These are phyloP conservation scores for Ephydatia muelleri DNA, from an alignment of 37 sponge, comb jelly and placozoan species.

Conservation along the genomic window DNA sequence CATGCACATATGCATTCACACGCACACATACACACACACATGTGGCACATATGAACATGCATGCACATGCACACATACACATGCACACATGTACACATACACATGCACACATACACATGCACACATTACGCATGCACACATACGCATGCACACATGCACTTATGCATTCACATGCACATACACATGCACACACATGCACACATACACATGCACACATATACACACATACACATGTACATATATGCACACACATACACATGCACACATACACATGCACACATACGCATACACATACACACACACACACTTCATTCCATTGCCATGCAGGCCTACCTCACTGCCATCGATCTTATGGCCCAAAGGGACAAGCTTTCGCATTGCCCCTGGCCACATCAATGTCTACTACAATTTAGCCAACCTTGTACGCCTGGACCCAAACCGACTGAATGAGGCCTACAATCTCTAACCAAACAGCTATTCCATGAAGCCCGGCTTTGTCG, in stretches of 20 bases:
- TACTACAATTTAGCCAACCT: slow-evolving; percentile 90
- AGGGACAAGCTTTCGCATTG: slow-evolving; percentile 70
- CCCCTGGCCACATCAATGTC: slow-evolving; percentile 82
- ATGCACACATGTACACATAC: too few species aligned
- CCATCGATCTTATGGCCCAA: slow-evolving; percentile 77
- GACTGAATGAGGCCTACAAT: slow-evolving; percentile 72
- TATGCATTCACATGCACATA: too few species aligned
- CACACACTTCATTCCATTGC: too few species aligned
- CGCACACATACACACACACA: too few species aligned
- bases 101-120: too few species aligned
- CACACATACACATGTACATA: slow-evolving; percentile 12
- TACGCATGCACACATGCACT: too few species aligned
- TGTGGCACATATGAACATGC: too few species aligned
- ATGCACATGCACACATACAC: too few species aligned
- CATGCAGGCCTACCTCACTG: slow-evolving; percentile 62
- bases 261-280: slow-evolving; percentile 10
- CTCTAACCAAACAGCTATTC: slow-evolving; percentile 64
- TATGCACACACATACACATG: slow-evolving; percentile 5
- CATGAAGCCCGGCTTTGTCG: slow-evolving; percentile 69
- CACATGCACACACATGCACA: slow-evolving; percentile 17
- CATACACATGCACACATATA: slow-evolving; percentile 10
- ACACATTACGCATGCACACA: too few species aligned
- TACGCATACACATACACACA: slow-evolving; percentile 2
- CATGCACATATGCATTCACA: too few species aligned
- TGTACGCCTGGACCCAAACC: slow-evolving; percentile 33